These are phyloP conservation scores for Felis chaus DNA, from an alignment of 2,113 vertebrate species.

Conservation along the genomic window DNA sequence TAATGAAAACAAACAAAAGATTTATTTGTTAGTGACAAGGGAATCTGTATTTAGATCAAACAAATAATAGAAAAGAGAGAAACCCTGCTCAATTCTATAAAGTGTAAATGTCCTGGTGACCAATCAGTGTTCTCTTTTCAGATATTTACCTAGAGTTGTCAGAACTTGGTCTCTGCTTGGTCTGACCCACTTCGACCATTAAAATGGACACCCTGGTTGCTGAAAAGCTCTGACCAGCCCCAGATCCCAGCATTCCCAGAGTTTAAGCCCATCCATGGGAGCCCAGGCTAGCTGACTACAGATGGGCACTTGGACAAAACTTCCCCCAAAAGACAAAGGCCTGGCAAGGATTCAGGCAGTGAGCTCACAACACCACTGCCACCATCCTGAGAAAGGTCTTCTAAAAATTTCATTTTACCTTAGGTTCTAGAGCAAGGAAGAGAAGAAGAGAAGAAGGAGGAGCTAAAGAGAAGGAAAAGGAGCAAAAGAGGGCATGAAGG, in stretches of 20 bases:
- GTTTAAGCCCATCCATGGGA: not conserved
- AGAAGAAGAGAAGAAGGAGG: not conserved
- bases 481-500: not conserved
- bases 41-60: slow-evolving; percentile 28
- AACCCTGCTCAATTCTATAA: not conserved
- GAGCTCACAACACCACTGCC: not conserved
- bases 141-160: not conserved
- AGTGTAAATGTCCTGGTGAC: not conserved
- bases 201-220: not conserved
- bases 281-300: not conserved
- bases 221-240: not conserved
- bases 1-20: not conserved
- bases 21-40: not conserved
- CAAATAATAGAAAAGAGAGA: not conserved
- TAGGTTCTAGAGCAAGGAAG: not conserved
- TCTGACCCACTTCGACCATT: not conserved
- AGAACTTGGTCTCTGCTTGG: not conserved
- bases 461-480: not conserved
- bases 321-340: slow-evolving; percentile 24
- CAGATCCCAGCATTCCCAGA: not conserved
- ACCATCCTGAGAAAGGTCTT: not conserved
- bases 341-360: not conserved
- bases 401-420: not conserved
- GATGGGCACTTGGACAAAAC: not conserved
- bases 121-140: not conserved